Conservation (phyloP, 1,140 invertebrate species). For the Chrysomallon squamiferum region DNA sequence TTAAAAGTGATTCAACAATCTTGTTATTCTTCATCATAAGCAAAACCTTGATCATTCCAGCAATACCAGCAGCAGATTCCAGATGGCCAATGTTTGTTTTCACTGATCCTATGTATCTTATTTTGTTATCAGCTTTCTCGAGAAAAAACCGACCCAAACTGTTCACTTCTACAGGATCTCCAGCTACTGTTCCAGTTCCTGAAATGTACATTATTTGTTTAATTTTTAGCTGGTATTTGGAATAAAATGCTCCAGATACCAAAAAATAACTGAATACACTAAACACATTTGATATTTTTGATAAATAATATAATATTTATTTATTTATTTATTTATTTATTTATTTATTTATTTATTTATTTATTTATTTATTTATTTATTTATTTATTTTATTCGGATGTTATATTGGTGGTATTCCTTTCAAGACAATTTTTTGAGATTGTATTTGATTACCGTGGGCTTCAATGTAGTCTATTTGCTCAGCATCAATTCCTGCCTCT, state of each 20-base stretch:
- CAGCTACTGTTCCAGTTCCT: slow-evolving; percentile 41
- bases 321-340: too few species aligned
- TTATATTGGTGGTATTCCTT: neutral
- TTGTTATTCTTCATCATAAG: slow-evolving; percentile 48
- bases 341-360: too few species aligned
- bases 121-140: neutral
- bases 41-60: slow-evolving; percentile 79
- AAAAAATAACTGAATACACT: neutral
- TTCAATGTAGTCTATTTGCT: slow-evolving; percentile 28
- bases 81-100: slow-evolving; percentile 64
- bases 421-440: neutral
- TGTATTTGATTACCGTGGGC: slow-evolving; percentile 29
- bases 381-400: neutral
- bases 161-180: slow-evolving; percentile 39
- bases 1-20: slow-evolving; percentile 40
- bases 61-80: slow-evolving; percentile 89
- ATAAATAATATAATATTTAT: too few species aligned
- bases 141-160: slow-evolving; percentile 12
- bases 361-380: neutral
- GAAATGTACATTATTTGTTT: slow-evolving; percentile 2
- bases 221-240: neutral
- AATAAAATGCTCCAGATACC: neutral
- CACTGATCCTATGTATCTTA: slow-evolving; percentile 42
- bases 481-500: slow-evolving; percentile 12
- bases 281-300: too few species aligned